Percentiles rank a stretch among this genome's conserved stretches.
Conservation (phyloP, 2,797 vertebrate species). For the Garrulus glandarius region DNA sequence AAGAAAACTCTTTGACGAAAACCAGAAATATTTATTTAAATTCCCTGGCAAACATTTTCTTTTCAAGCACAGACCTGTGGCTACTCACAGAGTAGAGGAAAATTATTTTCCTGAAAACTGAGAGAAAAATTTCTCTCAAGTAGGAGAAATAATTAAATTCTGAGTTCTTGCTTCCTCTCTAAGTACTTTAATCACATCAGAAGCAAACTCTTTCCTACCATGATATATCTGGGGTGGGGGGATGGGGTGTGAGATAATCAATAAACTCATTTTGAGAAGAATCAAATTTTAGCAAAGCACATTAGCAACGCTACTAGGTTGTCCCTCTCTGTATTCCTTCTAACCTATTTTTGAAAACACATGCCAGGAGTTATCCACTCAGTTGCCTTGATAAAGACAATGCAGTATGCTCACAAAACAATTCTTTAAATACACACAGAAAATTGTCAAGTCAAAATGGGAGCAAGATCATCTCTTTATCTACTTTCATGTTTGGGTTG, state of each 20-base stretch:
- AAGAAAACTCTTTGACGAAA: background rate
- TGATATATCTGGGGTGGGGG: accelerated
- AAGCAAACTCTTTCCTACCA: background rate
- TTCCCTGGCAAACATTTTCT: background rate
- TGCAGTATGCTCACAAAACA: background rate
- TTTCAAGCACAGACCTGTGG: background rate
- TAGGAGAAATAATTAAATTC: background rate
- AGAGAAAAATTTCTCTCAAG: background rate
- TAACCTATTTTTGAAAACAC: background rate
- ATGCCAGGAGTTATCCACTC: background rate
- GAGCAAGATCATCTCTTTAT: background rate
- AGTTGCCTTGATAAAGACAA: background rate
- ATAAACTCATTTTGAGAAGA: background rate
- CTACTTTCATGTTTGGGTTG: background rate
- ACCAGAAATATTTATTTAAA: background rate
- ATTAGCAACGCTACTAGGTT: background rate
- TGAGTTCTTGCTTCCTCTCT: background rate
- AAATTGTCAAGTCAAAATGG: background rate
- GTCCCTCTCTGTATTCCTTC: background rate
- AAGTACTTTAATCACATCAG: background rate
- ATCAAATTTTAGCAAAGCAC: background rate
- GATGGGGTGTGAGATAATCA: accelerated
- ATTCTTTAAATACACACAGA: background rate
- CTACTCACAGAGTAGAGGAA: background rate
- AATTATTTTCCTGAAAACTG: background rate